Percentiles rank a stretch among this genome's conserved stretches.
phyloP scores from a whole-genome alignment of 2,113 vertebrate species.

The Cygnus buccinator region DNA sequence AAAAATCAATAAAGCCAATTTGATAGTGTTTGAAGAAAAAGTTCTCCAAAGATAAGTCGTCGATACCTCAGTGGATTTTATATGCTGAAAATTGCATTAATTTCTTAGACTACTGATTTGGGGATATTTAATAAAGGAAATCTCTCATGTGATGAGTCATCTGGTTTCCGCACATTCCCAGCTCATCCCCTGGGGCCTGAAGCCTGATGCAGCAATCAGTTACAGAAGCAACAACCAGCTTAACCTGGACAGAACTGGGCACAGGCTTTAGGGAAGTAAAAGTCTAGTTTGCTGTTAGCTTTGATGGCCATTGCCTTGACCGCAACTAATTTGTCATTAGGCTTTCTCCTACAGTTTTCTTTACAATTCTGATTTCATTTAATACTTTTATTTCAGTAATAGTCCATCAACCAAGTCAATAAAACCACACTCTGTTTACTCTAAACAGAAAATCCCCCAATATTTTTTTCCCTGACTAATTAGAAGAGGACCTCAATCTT shows the following conservation, averaged over 20 bases:
- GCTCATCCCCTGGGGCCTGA: neutral
- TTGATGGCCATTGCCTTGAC: neutral
- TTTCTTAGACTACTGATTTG: neutral
- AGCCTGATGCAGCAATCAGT: neutral
- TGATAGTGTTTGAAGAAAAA: neutral
- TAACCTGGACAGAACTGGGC: neutral
- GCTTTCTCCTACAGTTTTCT: neutral
- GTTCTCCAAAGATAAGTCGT: neutral
- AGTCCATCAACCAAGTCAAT: neutral
- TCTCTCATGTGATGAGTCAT: neutral
- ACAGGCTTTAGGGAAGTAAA: neutral
- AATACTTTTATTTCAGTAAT: neutral
- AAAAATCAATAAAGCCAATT: neutral
- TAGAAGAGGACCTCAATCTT: neutral
- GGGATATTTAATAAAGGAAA: neutral
- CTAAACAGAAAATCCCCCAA: neutral
- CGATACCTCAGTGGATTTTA: neutral
- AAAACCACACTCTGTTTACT: neutral
- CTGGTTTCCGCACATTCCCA: constrained; percentile 5
- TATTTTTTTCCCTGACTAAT: neutral
- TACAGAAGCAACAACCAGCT: neutral
- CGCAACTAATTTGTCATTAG: neutral
- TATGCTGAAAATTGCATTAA: neutral
- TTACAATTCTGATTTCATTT: neutral
- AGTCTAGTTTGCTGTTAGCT: neutral